Base-by-base conservation (phyloP, 2,797 vertebrate species). In the Helostoma temminkii region DNA sequence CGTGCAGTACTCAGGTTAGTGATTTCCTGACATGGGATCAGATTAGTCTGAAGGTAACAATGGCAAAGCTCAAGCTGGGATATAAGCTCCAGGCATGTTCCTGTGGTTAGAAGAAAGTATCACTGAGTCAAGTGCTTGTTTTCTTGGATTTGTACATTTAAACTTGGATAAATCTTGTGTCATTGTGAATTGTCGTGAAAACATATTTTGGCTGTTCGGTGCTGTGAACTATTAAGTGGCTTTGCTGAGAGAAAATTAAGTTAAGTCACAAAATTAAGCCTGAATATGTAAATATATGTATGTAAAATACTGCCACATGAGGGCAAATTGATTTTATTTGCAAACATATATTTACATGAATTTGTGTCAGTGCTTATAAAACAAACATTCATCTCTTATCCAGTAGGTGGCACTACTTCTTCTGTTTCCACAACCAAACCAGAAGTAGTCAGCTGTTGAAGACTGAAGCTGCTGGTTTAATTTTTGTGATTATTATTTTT, bases 371-470 rank as follows among this genome's bases (percentile, higher is more conserved):
- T 26, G 14, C 24, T 74, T 32, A 9, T 37, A 2, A 26, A 48
- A 21, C 28, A 32, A 22, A 39, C 1, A 0, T 42, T 32, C 24
- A 15, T 3, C 32, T 1, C 22, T 37, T 7, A 14, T 32, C 78
- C 87, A 80, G 43, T 36, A 84, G 85, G 55, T 56, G 83, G 80
- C 81, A 30, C 34, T 45, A 0, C 45, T 74, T 42, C 5, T 47
- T 49, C 24, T 55, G 2, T 46, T 66, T 56, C 34, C 8, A 0
- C 2, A 19, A 42, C 9, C 8, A 39, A 45, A 19, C 22, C 42
- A 52, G 30, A 26, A 12, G 47, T 26, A 30, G 11, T 18, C 2
- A 28, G 5, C 21, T 10, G 2, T n/a, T 42, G 48, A 46, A 10
- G 30, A 16, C 19, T 55, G 24, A 43, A 24, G 49, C n/a, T 21